phyloP scores from a whole-genome alignment of 2,113 vertebrate genomes.

The Chaetodon auriga region DNA sequence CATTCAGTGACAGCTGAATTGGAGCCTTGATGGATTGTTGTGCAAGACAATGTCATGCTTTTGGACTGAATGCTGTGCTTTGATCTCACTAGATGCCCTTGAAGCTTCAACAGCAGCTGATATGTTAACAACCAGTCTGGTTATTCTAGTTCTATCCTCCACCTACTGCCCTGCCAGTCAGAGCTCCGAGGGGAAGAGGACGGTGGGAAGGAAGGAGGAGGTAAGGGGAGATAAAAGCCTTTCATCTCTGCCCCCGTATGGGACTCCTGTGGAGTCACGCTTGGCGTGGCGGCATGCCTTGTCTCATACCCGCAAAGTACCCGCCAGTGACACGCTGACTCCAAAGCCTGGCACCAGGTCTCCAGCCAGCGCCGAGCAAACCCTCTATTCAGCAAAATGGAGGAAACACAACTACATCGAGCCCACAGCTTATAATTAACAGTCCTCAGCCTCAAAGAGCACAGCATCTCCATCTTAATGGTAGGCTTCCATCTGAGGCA shows the following conservation, averaged over 20 bases:
- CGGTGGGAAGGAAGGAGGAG: constrained; percentile 31
- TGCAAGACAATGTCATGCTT: constrained; percentile 76
- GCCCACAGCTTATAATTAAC: constrained; percentile 82
- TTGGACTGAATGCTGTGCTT: constrained; percentile 75
- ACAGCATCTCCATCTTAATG: constrained; percentile 80
- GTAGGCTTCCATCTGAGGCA: constrained; percentile 80
- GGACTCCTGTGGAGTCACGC: constrained; percentile 63
- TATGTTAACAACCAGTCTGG: constrained; percentile 80
- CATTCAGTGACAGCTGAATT: constrained; percentile 77
- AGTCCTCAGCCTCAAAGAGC: constrained; percentile 80
- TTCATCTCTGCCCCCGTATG: constrained; percentile 70
- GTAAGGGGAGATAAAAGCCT: constrained; percentile 67
- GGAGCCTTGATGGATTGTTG: constrained; percentile 76
- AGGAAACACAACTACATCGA: constrained; percentile 75
- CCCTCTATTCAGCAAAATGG: constrained; percentile 77
- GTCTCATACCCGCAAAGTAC: constrained; percentile 73
- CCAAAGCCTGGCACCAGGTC: constrained; percentile 78
- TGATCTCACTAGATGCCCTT: constrained; percentile 78
- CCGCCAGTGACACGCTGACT: constrained; percentile 69
- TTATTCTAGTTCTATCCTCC: constrained; percentile 71
- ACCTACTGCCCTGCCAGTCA: constrained; percentile 72
- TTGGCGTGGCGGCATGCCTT: constrained; percentile 60
- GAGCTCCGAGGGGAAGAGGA: constrained; percentile 47
- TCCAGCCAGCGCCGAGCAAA: constrained; percentile 72
- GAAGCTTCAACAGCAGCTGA: constrained; percentile 72